phyloP scores from a whole-genome alignment of 1,140 invertebrate genomes.

The Lordiphosa collinella region DNA sequence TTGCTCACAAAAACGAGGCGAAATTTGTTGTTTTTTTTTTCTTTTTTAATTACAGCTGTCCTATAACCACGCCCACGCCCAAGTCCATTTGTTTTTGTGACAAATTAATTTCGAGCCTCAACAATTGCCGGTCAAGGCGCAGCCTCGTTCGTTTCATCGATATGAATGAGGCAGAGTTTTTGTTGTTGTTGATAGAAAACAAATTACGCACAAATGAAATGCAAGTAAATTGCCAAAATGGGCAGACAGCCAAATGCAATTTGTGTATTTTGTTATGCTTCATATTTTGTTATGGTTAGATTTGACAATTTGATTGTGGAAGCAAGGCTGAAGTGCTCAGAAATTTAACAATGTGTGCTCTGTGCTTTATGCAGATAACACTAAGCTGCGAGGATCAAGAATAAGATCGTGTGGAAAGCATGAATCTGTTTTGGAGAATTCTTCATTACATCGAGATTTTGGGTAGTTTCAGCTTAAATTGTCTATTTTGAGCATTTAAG shows the following conservation, averaged over 20 bases:
- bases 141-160: conserved; percentile 13
- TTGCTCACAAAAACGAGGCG: conserved; percentile 25
- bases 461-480: too few species aligned
- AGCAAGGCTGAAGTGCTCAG: too few species aligned
- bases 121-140: conserved; percentile 32
- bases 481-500: too few species aligned
- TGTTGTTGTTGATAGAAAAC: not conserved
- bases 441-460: too few species aligned
- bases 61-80: conserved; percentile 11
- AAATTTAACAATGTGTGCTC: too few species aligned
- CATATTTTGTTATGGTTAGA: not conserved
- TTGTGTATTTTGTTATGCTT: not conserved
- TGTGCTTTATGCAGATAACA: too few species aligned
- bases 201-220: conserved; percentile 27
- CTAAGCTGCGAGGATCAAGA: too few species aligned
- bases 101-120: conserved; percentile 58
- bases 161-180: conserved; percentile 12
- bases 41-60: conserved; percentile 64
- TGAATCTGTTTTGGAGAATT: too few species aligned
- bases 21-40: conserved; percentile 12
- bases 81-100: conserved; percentile 39
- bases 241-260: conserved; percentile 16
- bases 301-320: too few species aligned
- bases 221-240: conserved; percentile 30
- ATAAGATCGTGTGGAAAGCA: too few species aligned